phyloP scores from a whole-genome alignment of 2,888 invertebrate genomes.

The Hololepta plana region DNA sequence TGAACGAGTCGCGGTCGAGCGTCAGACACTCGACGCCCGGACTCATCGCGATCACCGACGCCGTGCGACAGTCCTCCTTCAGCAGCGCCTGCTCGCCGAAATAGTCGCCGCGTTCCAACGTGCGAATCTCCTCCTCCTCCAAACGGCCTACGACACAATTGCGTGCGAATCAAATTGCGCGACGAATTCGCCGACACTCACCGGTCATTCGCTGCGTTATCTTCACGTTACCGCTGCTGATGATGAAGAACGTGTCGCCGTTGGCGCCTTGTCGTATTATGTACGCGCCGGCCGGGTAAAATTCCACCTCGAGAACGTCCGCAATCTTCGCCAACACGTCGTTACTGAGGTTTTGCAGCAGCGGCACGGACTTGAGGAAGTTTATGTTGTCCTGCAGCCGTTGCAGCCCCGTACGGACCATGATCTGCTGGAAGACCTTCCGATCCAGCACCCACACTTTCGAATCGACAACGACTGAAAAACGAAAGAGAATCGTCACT shows the following conservation, averaged over 20 bases:
- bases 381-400: constrained; percentile 45
- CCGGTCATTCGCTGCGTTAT: constrained; percentile 30
- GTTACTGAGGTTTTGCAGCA: constrained; percentile 35
- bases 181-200: too few species aligned
- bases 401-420: constrained; percentile 51
- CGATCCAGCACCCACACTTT: constrained; percentile 52
- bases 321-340: constrained; percentile 48
- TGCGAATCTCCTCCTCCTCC: constrained; percentile 37
- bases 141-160: constrained; percentile 17
- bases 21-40: constrained; percentile 46
- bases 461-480: constrained; percentile 39
- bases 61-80: constrained; percentile 47
- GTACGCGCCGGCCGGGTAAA: constrained; percentile 41
- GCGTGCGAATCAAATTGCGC: too few species aligned
- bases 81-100: constrained; percentile 48
- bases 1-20: constrained; percentile 49
- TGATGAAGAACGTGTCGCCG: constrained; percentile 47
- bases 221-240: constrained; percentile 38
- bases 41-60: constrained; percentile 44
- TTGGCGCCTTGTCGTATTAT: constrained; percentile 45
- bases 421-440: constrained; percentile 48
- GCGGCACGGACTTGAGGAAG: constrained; percentile 44
- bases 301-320: constrained; percentile 49
- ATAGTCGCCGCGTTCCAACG: constrained; percentile 39
- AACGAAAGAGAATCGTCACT: constrained; percentile 3